Evolutionary conservation across 2,888 invertebrate genomes (phyloP), one percentile per base, ranked within the genome.

Genomic region (Salticus scenicus): DNA sequence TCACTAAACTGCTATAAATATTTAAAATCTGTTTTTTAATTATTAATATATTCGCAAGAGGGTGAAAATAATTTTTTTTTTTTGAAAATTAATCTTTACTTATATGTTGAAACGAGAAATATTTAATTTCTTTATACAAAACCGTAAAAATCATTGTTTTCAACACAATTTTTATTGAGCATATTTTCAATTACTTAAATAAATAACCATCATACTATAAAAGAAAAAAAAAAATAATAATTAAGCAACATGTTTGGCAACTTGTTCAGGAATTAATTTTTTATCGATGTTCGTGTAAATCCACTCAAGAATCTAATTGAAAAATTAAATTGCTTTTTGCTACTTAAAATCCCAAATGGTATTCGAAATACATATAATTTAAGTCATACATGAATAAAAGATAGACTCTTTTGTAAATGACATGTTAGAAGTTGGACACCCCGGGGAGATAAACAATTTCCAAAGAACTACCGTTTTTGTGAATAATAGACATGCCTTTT

Each of bases 401-500:
- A 57, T 57, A 12, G 57, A 2, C 2, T 57, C 24, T 24, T 24
- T 57, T 57, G 24, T 57, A 57, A 57, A 17, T 57, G 57, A 24
- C 7, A 5, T 57, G 57, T 57, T 57, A 5, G 24, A 57, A 24
- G 24, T 24, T 24, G 24, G 24, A 57, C 24, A 2, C 57, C 57
- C 20, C 1, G 12, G 57, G 24, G 24, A 57, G 24, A 57, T 57
- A 17, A 47, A 12, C 17, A 12, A 2, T 47, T 47, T 47, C 10
- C 10, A 47, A 47, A 47, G 42, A 2, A 10, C 2, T 12, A 2
- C 14, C 42, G 42, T 47, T 73, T 80, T 80, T 80, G 66, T 73
- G 73, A 80, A 73, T 80, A 81, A 81, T 74, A 74, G 81, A 74
- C 67, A 70, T 69, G 69, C 10, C 51, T 74, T 74, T 81, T 81